Conservation (phyloP, 2,888 invertebrate genomes). For the Graphium colonna region DNA sequence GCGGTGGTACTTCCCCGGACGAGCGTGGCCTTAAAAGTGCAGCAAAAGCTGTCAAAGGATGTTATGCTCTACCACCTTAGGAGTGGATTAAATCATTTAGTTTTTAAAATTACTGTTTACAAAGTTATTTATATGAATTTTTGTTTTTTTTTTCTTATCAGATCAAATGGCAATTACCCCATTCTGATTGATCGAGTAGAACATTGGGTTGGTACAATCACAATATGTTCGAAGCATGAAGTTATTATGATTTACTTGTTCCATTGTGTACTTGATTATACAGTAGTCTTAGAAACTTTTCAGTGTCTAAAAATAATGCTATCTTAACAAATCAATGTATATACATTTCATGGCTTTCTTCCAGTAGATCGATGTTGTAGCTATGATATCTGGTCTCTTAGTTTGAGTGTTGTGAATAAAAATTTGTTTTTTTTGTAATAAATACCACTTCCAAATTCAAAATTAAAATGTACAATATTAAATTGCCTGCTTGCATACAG, state of each 20-base stretch:
- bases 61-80: too few species aligned
- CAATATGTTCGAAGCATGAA: constrained; percentile 16
- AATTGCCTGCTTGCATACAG: too few species aligned
- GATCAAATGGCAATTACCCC: constrained; percentile 54
- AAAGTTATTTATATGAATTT: too few species aligned
- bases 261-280: too few species aligned
- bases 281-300: not conserved
- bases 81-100: too few species aligned
- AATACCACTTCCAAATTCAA: too few species aligned
- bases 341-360: not conserved
- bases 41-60: too few species aligned
- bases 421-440: not conserved
- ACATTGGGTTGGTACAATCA: constrained; percentile 40
- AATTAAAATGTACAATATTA: too few species aligned
- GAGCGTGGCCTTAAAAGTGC: too few species aligned
- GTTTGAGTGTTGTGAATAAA: not conserved
- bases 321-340: not conserved
- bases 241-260: constrained; percentile 11
- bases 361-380: constrained; percentile 3
- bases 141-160: constrained; percentile 56
- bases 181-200: constrained; percentile 45
- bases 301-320: not conserved
- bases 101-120: too few species aligned
- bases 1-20: too few species aligned
- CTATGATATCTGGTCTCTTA: not conserved